Base-by-base conservation (phyloP, 2,888 invertebrate genomes). In the Podabrus alpinus region DNA sequence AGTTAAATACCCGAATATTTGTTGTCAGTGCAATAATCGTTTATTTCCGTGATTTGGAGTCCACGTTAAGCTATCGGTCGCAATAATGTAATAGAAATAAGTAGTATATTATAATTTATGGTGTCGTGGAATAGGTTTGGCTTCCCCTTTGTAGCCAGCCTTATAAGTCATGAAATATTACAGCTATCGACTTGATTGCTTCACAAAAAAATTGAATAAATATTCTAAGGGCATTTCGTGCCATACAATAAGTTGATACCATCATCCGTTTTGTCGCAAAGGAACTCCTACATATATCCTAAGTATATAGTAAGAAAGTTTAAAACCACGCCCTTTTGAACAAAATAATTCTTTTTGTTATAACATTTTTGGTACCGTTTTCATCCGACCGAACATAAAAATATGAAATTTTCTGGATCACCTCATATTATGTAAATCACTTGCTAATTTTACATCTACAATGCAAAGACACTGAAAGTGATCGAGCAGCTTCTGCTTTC, bases 381-480 rank as follows among this genome's bases (percentile, higher is more conserved):
- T 29, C 13, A 13, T 29, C 13, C 13, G 29, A n/a, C 13, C 4
- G 29, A 29, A 29, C 2, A n/a, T n/a, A 45, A 45, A 21, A 45
- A 45, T n/a, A n/a, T n/a, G 7, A 45, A 45, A n/a, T 45, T 45
- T 45, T 45, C 7, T 3, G 45, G 13, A 45, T 45, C 45, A n/a
- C 5, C 7, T n/a, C 5, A 5, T 45, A 45, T 45, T 45, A 45
- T 45, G 45, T 45, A 45, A 45, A 45, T 45, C n/a, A 45, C 45
- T 45, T 45, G 45, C n/a, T 45, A 45, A 45, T 45, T 45, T 45
- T 7, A n/a, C 2, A 45, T 45, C n/a, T 45, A 25, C 62, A 70
- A 70, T 70, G 59, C 61, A 61, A 25, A 69, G 61, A 29, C 69
- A 69, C 61, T 61, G 69, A 69, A 69, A 69, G 69, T 69, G 69